These are phyloP conservation scores for Theristicus caerulescens DNA, from an alignment of 2,113 vertebrate genomes.

Conservation along the genomic window DNA sequence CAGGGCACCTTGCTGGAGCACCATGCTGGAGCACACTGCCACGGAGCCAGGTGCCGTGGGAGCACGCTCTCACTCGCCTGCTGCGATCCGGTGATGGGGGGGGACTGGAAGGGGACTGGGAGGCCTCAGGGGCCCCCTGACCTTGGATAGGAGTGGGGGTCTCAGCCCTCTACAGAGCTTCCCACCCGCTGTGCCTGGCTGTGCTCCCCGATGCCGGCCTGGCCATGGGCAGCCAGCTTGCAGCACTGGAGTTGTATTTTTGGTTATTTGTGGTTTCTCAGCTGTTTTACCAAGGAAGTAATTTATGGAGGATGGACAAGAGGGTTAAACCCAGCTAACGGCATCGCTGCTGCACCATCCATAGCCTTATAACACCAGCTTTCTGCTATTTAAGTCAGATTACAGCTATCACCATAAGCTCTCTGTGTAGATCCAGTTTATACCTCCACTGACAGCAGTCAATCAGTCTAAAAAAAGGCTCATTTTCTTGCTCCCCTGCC, in stretches of 20 bases:
- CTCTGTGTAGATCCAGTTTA: background rate
- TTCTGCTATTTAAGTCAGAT: background rate
- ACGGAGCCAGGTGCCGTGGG: accelerated
- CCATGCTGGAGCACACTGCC: background rate
- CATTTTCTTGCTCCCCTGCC: background rate
- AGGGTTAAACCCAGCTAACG: background rate
- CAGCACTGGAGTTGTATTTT: background rate
- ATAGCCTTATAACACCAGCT: background rate
- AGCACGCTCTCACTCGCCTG: accelerated
- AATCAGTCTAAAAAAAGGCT: background rate
- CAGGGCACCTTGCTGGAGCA: no score
- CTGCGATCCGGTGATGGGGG: background rate
- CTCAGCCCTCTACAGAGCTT: background rate
- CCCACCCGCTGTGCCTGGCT: background rate
- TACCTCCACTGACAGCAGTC: background rate
- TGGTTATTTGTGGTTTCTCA: background rate
- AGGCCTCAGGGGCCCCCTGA: background rate
- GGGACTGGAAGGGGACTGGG: background rate
- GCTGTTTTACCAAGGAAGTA: background rate
- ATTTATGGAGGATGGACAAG: background rate
- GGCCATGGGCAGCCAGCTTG: background rate
- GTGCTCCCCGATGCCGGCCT: background rate
- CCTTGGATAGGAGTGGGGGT: accelerated
- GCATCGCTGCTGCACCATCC: accelerated
- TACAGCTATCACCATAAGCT: background rate